These are phyloP conservation scores for Cantharis rustica DNA, from an alignment of 2,888 invertebrate genomes.

Conservation along the genomic window DNA sequence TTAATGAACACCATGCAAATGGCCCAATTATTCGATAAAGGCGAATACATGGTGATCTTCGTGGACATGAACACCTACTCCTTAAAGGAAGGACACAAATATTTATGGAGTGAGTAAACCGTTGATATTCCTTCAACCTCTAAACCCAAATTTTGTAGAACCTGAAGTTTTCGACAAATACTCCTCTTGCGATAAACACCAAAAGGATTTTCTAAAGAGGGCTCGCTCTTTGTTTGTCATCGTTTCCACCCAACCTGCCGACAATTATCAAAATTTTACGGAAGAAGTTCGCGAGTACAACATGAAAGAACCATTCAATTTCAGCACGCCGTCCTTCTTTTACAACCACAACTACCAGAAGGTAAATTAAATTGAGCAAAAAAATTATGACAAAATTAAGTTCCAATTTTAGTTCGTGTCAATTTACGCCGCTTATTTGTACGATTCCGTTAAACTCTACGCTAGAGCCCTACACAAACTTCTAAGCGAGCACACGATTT, in stretches of 20 bases:
- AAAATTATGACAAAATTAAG: slow-evolving; percentile 29
- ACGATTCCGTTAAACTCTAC: slow-evolving; percentile 92
- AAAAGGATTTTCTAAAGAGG: slow-evolving; percentile 67
- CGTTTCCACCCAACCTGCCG: slow-evolving; percentile 81
- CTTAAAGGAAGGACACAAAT: slow-evolving; percentile 73
- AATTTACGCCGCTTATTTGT: slow-evolving; percentile 91
- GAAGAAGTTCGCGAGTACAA: slow-evolving; percentile 80
- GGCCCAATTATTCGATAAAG: slow-evolving; percentile 82
- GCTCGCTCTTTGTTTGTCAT: slow-evolving; percentile 87
- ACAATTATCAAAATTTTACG: slow-evolving; percentile 78
- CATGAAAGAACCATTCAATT: slow-evolving; percentile 78
- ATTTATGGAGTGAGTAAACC: slow-evolving; percentile 73
- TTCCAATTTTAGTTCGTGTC: slow-evolving; percentile 74
- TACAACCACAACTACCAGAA: slow-evolving; percentile 35
- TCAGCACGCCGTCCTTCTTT: slow-evolving; percentile 67
- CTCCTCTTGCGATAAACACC: slow-evolving; percentile 65
- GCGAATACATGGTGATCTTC: slow-evolving; percentile 94
- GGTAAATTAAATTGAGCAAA: slow-evolving; percentile 27
- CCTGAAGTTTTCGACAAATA: slow-evolving; percentile 63
- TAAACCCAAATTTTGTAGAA: slow-evolving; percentile 50
- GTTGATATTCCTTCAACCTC: slow-evolving; percentile 5
- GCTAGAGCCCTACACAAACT: slow-evolving; percentile 82
- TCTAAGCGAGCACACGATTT: slow-evolving; percentile 60
- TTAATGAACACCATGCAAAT: slow-evolving; percentile 93
- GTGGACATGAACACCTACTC: slow-evolving; percentile 92